Percentiles rank a stretch among this genome's conserved stretches.
These are phyloP conservation scores for Actinia tenebrosa DNA, from an alignment of 64 coral and sea anemone species.

Conservation along the genomic window DNA sequence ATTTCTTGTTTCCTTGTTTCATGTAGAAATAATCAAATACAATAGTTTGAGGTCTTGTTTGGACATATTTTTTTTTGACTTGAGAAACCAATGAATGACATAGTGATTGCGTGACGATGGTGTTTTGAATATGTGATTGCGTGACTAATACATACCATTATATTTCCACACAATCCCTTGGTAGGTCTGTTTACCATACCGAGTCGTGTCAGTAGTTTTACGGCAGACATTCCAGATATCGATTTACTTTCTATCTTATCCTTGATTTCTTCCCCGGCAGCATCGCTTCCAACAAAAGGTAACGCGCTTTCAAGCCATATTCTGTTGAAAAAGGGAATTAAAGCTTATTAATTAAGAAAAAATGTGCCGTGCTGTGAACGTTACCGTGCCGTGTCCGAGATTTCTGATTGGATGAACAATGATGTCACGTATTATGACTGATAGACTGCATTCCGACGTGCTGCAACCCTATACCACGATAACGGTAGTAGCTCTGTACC, in stretches of 20 bases:
- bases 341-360: no score
- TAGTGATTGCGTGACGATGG: background rate
- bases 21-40: no score
- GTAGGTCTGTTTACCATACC: background rate
- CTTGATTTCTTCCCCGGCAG: background rate
- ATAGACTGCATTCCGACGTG: no score
- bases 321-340: background rate
- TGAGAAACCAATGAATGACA: no score
- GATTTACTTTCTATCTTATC: background rate
- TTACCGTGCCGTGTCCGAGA: background rate
- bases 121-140: background rate
- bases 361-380: background rate
- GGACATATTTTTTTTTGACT: no score
- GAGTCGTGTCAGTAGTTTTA: background rate
- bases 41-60: no score
- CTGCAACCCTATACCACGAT: no score
- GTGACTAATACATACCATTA: background rate
- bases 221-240: background rate
- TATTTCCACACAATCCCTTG: background rate
- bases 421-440: no score
- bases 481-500: background rate
- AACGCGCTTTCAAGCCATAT: constrained; percentile 17
- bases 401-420: background rate
- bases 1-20: no score
- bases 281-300: background rate